phyloP scores from a whole-genome alignment of 2,797 vertebrate genomes.

The Heliangelus exortis region DNA sequence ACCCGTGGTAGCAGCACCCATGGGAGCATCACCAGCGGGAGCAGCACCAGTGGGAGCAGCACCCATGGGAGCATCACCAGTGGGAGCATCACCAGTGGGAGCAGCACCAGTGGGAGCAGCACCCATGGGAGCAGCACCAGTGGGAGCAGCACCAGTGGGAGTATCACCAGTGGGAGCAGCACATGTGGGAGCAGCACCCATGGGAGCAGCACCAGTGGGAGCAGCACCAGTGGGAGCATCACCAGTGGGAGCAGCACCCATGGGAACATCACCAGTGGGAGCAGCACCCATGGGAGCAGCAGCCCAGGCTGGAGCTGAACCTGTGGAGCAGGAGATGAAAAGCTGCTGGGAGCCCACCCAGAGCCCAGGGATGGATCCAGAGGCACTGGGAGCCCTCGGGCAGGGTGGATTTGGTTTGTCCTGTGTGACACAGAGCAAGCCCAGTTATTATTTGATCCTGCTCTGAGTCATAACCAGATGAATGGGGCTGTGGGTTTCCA shows the following conservation, averaged over 20 bases:
- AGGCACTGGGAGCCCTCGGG: not conserved
- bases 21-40: no score
- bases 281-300: not conserved
- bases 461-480: constrained; percentile 76
- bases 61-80: no score
- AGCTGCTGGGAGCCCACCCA: constrained; percentile 56
- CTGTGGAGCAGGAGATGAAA: not conserved
- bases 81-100: not conserved
- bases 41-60: not conserved
- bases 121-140: not conserved
- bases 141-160: not conserved
- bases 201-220: no score
- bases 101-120: no score
- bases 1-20: no score
- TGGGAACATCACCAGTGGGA: not conserved
- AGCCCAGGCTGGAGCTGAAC: not conserved
- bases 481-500: constrained; percentile 69
- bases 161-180: not conserved
- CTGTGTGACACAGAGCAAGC: constrained; percentile 60
- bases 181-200: not conserved
- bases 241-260: not conserved
- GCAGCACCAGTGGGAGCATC: not conserved
- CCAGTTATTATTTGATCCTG: constrained; percentile 73
- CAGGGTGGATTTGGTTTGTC: constrained; percentile 59
- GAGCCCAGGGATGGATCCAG: not conserved